Percentiles rank a stretch among this genome's conserved stretches.
Evolutionary conservation across 2,888 invertebrate species (phyloP).

Genomic region (Chloroclysta siterata): DNA sequence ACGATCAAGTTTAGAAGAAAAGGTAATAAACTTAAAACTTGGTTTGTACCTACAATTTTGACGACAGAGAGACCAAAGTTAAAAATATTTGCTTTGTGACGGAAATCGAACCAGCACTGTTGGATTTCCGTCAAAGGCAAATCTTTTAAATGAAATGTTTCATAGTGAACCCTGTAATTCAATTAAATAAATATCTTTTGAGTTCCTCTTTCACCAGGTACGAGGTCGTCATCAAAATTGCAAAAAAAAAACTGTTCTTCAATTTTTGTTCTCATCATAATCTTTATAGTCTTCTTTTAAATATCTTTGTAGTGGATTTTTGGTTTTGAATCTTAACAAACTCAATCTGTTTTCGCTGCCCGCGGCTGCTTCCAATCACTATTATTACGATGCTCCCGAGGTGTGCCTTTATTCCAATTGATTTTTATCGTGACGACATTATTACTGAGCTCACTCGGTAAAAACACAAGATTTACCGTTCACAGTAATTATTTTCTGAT

Average conservation of each 20-base stretch:
- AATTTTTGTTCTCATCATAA: background rate
- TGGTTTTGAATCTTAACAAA: conserved; percentile 26
- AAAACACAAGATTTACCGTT: conserved; percentile 55
- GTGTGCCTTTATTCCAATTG: conserved; percentile 68
- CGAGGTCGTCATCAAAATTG: too few relatives aligned
- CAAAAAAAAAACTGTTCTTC: background rate
- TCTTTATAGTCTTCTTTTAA: background rate
- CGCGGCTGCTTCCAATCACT: conserved; percentile 58
- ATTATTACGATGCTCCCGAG: conserved; percentile 74
- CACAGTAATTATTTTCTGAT: conserved; percentile 58
- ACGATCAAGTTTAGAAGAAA: too few relatives aligned
- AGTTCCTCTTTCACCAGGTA: too few relatives aligned
- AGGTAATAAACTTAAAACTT: too few relatives aligned
- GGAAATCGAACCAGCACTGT: too few relatives aligned
- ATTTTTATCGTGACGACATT: conserved; percentile 80
- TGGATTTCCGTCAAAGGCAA: too few relatives aligned
- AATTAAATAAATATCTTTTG: too few relatives aligned
- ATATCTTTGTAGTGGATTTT: conserved; percentile 1
- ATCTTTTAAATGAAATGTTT: too few relatives aligned
- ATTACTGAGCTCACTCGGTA: conserved; percentile 63
- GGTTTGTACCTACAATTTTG: too few relatives aligned
- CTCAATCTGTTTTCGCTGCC: conserved; percentile 40
- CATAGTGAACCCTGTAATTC: too few relatives aligned
- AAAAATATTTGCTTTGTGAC: too few relatives aligned
- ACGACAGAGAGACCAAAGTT: too few relatives aligned